Percentiles rank a stretch among this genome's conserved stretches.
Conservation (phyloP, 2,888 invertebrate genomes). For the Oscheius onirici region DNA sequence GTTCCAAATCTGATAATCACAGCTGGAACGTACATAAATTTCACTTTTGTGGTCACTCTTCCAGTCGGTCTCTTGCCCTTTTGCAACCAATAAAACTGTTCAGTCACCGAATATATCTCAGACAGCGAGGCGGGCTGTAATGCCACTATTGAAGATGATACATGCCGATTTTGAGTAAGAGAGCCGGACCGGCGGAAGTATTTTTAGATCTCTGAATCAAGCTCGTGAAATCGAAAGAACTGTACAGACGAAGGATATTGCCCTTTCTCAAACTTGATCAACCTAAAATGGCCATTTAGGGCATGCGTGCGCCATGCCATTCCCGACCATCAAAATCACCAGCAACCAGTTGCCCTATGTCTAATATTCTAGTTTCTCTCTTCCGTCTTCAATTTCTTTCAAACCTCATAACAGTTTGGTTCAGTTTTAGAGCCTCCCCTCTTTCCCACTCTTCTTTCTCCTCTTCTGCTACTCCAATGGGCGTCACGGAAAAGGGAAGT, state of each 20-base stretch:
- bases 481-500: slow-evolving; percentile 37
- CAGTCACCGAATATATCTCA: too few species aligned
- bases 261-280: background rate
- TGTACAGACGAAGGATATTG: background rate
- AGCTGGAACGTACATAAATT: too few species aligned
- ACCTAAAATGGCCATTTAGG: background rate
- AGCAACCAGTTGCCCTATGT: background rate
- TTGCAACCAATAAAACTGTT: too few species aligned
- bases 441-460: background rate
- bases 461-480: background rate
- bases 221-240: background rate
- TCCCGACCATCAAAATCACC: background rate
- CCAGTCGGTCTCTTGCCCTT: too few species aligned
- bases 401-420: background rate
- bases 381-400: background rate
- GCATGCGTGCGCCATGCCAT: background rate
- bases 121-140: too few species aligned
- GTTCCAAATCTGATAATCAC: too few species aligned
- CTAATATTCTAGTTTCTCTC: background rate
- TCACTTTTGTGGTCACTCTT: too few species aligned
- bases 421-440: slow-evolving; percentile 7
- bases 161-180: too few species aligned
- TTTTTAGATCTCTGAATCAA: background rate
- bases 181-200: too few species aligned
- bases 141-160: too few species aligned